A percentile compares a stretch with the other conserved stretches of the same genome.
phyloP scores from a whole-genome alignment of 2,113 vertebrate species.

The Redunca redunca region DNA sequence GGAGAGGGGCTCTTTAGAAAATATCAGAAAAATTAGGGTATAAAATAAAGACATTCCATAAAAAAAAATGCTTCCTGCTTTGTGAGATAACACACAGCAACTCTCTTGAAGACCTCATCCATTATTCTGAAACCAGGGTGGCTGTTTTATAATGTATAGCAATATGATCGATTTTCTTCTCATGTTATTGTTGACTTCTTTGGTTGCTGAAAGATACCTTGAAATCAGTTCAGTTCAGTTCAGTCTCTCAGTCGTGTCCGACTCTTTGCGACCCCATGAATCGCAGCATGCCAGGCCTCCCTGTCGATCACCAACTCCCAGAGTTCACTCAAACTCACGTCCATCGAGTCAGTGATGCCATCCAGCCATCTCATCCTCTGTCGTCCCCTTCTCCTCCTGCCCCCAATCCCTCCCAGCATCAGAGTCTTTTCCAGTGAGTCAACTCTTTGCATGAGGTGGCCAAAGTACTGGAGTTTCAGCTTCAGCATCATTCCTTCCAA shows the following conservation, averaged over 20 bases:
- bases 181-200: not conserved
- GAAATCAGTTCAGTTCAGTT: not conserved
- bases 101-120: not conserved
- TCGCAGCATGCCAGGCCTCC: too few species aligned
- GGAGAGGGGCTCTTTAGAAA: not conserved
- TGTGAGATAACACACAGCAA: not conserved
- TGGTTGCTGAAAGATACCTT: not conserved
- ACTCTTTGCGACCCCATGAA: too few species aligned
- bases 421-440: too few species aligned
- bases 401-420: too few species aligned
- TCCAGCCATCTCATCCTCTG: too few species aligned
- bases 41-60: not conserved
- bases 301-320: too few species aligned
- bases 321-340: too few species aligned
- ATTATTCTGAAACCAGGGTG: not conserved
- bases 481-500: too few species aligned
- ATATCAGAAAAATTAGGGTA: not conserved
- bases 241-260: too few species aligned
- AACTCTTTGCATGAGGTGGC: rapidly evolving
- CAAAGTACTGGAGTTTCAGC: too few species aligned
- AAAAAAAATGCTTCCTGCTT: not conserved
- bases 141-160: not conserved
- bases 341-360: too few species aligned
- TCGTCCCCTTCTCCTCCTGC: too few species aligned
- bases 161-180: not conserved